Conservation (phyloP, 2,797 vertebrate species). For the Alauda arvensis region DNA sequence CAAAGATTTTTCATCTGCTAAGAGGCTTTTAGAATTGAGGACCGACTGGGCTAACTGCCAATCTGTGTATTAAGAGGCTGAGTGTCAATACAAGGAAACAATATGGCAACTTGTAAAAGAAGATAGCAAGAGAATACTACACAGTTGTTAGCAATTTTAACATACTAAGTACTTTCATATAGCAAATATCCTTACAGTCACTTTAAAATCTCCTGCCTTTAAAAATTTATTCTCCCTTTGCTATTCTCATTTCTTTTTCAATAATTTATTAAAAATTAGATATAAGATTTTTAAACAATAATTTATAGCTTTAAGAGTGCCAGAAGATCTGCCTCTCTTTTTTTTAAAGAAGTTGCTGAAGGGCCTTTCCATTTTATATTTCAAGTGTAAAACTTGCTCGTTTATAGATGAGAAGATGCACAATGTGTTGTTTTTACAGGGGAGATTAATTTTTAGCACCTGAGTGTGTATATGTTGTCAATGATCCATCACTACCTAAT, state of each 20-base stretch:
- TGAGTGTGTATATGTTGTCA: slow-evolving; percentile 54
- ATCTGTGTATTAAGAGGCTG: slow-evolving; percentile 35
- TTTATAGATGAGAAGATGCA: neutral
- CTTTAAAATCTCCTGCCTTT: neutral
- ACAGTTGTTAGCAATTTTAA: slow-evolving; percentile 12
- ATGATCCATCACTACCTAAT: slow-evolving; percentile 64
- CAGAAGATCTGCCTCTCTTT: neutral
- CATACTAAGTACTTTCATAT: neutral
- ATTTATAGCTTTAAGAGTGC: neutral
- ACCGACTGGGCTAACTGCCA: slow-evolving; percentile 45
- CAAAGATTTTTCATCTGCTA: slow-evolving; percentile 52
- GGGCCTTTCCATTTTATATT: neutral
- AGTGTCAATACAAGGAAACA: slow-evolving; percentile 43
- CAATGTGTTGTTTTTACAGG: slow-evolving; percentile 12
- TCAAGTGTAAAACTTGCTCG: neutral
- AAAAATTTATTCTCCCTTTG: neutral
- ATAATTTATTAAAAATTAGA: neutral
- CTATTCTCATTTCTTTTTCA: neutral
- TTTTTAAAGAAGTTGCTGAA: neutral
- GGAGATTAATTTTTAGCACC: slow-evolving; percentile 55
- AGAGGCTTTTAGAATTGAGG: slow-evolving; percentile 50
- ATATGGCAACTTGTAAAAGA: slow-evolving; percentile 7
- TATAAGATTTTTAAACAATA: neutral
- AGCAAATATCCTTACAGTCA: neutral
- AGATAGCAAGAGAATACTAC: neutral